Evolutionary conservation across 92 coral and sea anemone species (phyloP).

Genomic region (Heliopora coerulea): DNA sequence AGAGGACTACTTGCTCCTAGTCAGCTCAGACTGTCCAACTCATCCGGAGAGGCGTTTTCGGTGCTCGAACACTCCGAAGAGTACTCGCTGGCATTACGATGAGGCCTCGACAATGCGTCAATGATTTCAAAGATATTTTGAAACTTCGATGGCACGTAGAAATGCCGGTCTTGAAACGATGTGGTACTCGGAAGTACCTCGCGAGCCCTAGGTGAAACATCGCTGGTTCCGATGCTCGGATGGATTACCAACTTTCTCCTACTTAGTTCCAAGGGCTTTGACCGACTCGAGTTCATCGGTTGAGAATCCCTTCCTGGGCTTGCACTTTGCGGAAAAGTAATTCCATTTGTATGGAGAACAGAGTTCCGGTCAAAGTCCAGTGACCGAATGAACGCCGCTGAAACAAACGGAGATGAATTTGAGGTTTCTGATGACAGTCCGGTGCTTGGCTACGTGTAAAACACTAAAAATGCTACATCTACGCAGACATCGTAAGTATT

Average conservation of each 20-base stretch:
- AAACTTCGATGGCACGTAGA: slow-evolving; percentile 22
- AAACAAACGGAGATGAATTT: no score
- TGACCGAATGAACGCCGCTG: slow-evolving; percentile 27
- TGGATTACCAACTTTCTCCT: background rate
- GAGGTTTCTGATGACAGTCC: no score
- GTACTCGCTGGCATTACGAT: slow-evolving; percentile 2
- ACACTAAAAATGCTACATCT: no score
- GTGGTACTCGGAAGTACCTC: slow-evolving; percentile 17
- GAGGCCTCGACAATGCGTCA: slow-evolving; percentile 33
- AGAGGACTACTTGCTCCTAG: background rate
- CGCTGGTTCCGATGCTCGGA: background rate
- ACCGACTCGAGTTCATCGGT: background rate
- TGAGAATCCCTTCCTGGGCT: background rate
- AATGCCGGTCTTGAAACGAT: slow-evolving; percentile 28
- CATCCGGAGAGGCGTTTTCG: background rate
- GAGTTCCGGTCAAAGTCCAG: slow-evolving; percentile 6
- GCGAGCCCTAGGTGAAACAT: background rate
- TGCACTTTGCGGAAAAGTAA: slow-evolving; percentile 7
- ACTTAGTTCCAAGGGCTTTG: slow-evolving; percentile 4
- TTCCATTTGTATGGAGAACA: slow-evolving; percentile 19
- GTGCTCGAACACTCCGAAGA: slow-evolving; percentile 13
- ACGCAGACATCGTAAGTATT: no score
- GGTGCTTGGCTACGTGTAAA: no score
- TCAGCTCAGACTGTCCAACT: background rate
- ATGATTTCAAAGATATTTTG: slow-evolving; percentile 35